Base-by-base conservation (phyloP, 2,888 invertebrate species). In the Helobdella robusta region DNA sequence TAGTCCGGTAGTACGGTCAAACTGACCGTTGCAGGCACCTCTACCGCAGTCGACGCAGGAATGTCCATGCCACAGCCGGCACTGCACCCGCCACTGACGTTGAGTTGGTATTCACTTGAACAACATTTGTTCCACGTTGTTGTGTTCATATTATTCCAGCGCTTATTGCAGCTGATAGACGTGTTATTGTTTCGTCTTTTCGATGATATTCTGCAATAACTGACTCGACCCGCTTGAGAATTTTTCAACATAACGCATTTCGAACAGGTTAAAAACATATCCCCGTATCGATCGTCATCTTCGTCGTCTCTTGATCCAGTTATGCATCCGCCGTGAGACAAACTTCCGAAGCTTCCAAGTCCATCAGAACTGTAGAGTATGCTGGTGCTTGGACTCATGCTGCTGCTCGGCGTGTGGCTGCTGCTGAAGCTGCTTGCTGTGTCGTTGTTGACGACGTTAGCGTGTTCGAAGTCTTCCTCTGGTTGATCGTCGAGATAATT, bases 91-190 rank as follows among this genome's bases (percentile, higher is more conserved):
- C 56, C 32, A 30, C 28, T 56, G 35, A 44, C 60, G 60, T 54
- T 54, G 56, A 69, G 59, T 28, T 66, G 58, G 58, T 72, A 72
- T 54, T 72, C 71, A n/a, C 72, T 71, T 15, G 67, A 68, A 4
- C 68, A 66, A 3, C 68, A 71, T 20, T 71, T 61, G 6, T 69
- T 62, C 70, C 72, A 70, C 40, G 68, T 70, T 5, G 54, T 5
- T 18, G 25, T 64, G n/a, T 70, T 70, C 34, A 70, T 67, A 40
- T 72, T 72, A 65, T 72, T 70, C 72, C 72, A 72, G 36, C 65
- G 64, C 28, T 66, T 69, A 65, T 68, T 69, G 59, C 70, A 71
- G 11, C 70, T 69, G n/a, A n/a, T n/a, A n/a, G n/a, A n/a, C n/a
- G n/a, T n/a, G n/a, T n/a, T n/a, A n/a, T n/a, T n/a, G n/a, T n/a